A percentile compares a stretch with the other conserved stretches of the same genome.
Conservation (phyloP, 2,888 invertebrate species). For the Busseola fusca region DNA sequence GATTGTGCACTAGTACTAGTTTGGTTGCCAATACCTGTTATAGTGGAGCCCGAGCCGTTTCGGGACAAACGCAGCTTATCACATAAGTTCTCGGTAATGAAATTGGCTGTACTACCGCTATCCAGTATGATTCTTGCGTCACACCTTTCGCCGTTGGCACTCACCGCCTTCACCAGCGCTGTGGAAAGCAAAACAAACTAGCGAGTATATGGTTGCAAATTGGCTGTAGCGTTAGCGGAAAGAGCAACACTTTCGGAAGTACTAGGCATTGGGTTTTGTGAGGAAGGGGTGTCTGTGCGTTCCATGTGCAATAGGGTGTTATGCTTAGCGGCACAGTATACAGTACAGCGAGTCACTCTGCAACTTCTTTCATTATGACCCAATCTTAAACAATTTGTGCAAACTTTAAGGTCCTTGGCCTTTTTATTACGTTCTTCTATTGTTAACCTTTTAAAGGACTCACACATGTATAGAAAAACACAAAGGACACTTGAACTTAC, state of each 20-base stretch:
- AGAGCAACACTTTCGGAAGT: too few relatives aligned
- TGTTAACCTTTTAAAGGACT: neutral
- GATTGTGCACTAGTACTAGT: slow-evolving; percentile 16
- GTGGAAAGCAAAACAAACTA: slow-evolving; percentile 7
- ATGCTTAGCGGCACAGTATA: too few relatives aligned
- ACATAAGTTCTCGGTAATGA: neutral
- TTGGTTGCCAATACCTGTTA: too few relatives aligned
- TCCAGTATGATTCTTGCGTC: neutral
- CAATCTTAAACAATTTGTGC: neutral
- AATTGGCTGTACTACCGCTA: slow-evolving; percentile 5
- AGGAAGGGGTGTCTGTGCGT: too few relatives aligned
- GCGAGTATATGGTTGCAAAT: too few relatives aligned
- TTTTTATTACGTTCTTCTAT: neutral
- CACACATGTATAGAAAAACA: neutral
- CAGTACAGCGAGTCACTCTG: too few relatives aligned
- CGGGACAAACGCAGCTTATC: neutral
- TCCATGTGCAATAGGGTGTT: too few relatives aligned
- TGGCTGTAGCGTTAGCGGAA: too few relatives aligned
- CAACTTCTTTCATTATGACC: too few relatives aligned
- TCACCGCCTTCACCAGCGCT: slow-evolving; percentile 9
- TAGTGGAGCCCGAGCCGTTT: too few relatives aligned
- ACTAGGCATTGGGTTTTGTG: too few relatives aligned
- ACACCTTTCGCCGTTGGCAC: neutral
- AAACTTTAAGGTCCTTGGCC: neutral
- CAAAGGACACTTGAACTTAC: neutral